Evolutionary conservation across 2,113 vertebrate genomes (phyloP), one percentile per base, ranked within the genome.

Genomic region (Rhinoderma darwinii): DNA sequence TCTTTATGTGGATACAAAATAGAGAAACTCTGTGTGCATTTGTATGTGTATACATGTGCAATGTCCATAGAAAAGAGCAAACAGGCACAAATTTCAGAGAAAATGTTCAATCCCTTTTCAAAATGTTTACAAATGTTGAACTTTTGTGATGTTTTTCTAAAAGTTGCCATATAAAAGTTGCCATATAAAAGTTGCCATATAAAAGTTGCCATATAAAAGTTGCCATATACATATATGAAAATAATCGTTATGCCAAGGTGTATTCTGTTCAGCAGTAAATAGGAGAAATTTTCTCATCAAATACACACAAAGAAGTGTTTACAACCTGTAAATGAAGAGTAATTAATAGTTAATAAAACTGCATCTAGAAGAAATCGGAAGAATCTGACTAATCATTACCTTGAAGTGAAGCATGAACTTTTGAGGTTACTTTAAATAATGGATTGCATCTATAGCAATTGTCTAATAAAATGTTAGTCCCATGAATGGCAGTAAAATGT

Each of bases 1-100:
- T 87, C 86, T 87, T 87, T 87, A 75, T 87, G 43, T 80, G n/a
- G 39, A 87, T 82, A 59, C 54, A 79, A 82, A 82, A 63, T 87
- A 44, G 39, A 87, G 80, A 75, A 75, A 39, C 15, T 35, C 37
- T 27, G 17, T 61, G 54, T 44, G 61, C 2, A 30, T 63, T 27
- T 84, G 68, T 74, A 32, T 72, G 39, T 82, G 80, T 82, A 25
- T 66, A 44, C 80, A 47, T 82, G 61, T 3, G 41, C 37, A 82
- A 32, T 68, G 17, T 10, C 41, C 41, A 66, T 30, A 66, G 80
- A 82, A 44, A 43, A 44, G 39, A 66, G 39, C 17, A 82, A 66
- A 68, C 27, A 63, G 50, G 18, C 51, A 59, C 32, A 39, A 25
- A 54, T 39, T 51, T 59, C 32, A 39, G 30, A 15, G 12, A 39